phyloP scores from a whole-genome alignment of 1,140 invertebrate genomes.

The Maconellicoccus hirsutus region DNA sequence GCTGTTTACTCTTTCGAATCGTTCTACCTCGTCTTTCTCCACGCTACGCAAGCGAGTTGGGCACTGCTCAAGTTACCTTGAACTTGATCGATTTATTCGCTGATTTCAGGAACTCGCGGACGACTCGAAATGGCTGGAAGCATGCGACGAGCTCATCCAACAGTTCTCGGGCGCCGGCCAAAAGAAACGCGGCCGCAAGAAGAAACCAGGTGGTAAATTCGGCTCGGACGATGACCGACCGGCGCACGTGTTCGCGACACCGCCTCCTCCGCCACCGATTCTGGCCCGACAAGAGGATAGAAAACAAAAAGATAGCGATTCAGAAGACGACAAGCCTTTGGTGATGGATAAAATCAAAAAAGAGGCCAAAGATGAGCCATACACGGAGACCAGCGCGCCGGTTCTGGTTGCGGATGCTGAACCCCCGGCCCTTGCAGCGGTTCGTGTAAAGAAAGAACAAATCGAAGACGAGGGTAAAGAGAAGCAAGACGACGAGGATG shows the following conservation, averaged over 20 bases:
- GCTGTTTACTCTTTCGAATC: too few relatives aligned
- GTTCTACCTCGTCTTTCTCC: too few relatives aligned
- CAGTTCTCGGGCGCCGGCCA: neutral
- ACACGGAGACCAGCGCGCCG: neutral
- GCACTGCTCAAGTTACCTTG: neutral
- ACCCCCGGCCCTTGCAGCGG: too few relatives aligned
- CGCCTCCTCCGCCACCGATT: neutral
- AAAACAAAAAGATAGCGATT: too few relatives aligned
- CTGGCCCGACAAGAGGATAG: too few relatives aligned
- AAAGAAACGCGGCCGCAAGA: neutral
- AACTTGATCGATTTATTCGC: neutral
- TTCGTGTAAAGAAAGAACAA: neutral
- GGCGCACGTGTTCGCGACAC: neutral
- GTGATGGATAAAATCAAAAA: neutral
- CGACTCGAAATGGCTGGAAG: conserved; percentile 6
- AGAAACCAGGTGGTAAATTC: neutral
- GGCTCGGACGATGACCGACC: neutral
- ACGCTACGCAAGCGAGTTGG: too few relatives aligned
- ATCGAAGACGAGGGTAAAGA: neutral
- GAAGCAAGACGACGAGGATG: neutral
- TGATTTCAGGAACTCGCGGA: neutral
- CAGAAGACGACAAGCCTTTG: neutral
- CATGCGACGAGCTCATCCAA: conserved; percentile 8
- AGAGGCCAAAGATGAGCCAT: neutral
- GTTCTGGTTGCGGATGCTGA: neutral